Base-by-base conservation (phyloP, 2,797 vertebrate species). In the Sebastes nivosus region DNA sequence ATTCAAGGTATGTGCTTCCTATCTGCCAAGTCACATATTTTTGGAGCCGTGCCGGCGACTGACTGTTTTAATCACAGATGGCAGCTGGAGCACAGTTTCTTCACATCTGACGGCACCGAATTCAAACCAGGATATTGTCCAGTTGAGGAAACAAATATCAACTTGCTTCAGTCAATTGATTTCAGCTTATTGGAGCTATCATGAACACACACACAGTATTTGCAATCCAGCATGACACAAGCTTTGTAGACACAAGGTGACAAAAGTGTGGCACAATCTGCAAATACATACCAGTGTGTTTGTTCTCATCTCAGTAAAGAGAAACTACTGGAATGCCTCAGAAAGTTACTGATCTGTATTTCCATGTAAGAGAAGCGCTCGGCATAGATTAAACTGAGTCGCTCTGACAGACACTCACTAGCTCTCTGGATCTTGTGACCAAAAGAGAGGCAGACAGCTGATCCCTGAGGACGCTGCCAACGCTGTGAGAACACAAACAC, bases 391-490 rank as follows among this genome's bases (percentile, higher is more conserved):
- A 79, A 76, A 87, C 69, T 13, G 42, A 32, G 68, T 54, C 59
- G 46, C 64, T 70, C 72, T 75, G 84, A 83, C 79, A 80, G 75
- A 86, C 80, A 52, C 61, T 77, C 63, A 68, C 83, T 54, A 63
- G 65, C 81, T 83, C 75, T 14, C 75, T 72, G 61, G 67, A 80
- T 80, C 79, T 82, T 86, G 90, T 89, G 82, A 91, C 85, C 42
- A 71, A 69, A 71, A 84, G 68, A 73, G 38, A 89, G 82, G 42
- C 81, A 78, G 80, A 89, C 86, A 92, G 88, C 86, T 90, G 83
- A 86, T 85, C 77, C 75, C 67, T 66, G 16, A 72, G 66, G 72
- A 75, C 67, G 22, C 68, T 79, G 84, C 74, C 86, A 87, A 67
- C 20, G 29, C 50, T 79, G 81, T 69, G 72, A 75, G 64, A 64